Base-by-base conservation (phyloP, 2,797 vertebrate species). In the Protonibea diacanthus region DNA sequence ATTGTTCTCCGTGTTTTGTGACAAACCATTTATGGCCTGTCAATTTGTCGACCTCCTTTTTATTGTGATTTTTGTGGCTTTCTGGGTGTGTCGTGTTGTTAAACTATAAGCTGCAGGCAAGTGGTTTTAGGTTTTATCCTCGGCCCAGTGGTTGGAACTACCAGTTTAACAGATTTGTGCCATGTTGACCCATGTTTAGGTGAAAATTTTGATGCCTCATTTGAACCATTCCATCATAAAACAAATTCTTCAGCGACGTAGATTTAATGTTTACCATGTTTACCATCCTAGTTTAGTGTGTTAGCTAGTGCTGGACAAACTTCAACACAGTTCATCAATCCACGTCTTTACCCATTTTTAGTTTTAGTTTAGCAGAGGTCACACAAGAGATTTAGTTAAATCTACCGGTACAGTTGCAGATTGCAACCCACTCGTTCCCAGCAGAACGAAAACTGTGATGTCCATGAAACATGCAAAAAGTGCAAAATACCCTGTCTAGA, bases 11-110 rank as follows among this genome's bases (percentile, higher is more conserved):
- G 6, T 60, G 33, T 85, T 76, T 61, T 68, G 82, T 81, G 63
- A 55, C 71, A 48, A 45, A 74, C 59, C 38, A 27, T 91, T 88
- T 78, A 89, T 74, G 78, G 71, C 76, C 73, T 75, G 63, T 85
- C 81, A 85, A 77, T 91, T 91, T 88, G 73, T 80, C 63, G 0
- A 56, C 49, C 42, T 76, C 29, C 45, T 70, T 60, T 80, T 82
- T 59, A 65, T 79, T 86, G 78, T 67, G 42, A 60, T 68, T 76
- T 66, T 66, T 38, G 8, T n/a, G 60, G 33, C 33, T 38, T 38
- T 63, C 59, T 3, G 9, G 74, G 68, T 62, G 13, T 18, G 21
- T 49, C n/a, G 49, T 47, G 49, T 70, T n/a, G n/a, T 86, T 78
- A 70, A 79, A 40, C 64, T 64, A 17, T 14, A 69, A 13, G n/a